Conservation (phyloP, 2,113 vertebrate species). For the Python bivittatus region DNA sequence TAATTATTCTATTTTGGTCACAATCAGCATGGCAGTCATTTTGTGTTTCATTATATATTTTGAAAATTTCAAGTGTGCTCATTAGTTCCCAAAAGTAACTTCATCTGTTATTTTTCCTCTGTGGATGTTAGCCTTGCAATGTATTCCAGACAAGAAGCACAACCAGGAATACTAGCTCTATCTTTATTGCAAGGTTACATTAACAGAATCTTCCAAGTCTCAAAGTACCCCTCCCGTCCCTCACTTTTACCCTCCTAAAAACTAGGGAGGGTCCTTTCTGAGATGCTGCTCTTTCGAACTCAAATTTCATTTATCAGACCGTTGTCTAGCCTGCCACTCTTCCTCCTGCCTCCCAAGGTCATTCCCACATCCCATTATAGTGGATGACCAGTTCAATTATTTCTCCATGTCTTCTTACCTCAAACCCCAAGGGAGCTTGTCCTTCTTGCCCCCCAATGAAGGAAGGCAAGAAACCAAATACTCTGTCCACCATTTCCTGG, state of each 20-base stretch:
- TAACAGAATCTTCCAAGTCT: neutral
- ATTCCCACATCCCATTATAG: neutral
- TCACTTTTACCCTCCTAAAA: neutral
- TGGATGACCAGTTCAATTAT: neutral
- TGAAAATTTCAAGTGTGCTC: neutral
- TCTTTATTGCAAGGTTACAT: neutral
- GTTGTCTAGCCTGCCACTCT: neutral
- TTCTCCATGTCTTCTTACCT: slow-evolving; percentile 72
- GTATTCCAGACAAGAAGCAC: neutral
- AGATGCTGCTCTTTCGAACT: neutral
- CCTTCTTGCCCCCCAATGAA: slow-evolving; percentile 83
- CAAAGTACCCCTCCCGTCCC: neutral
- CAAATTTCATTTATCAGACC: neutral
- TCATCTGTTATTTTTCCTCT: neutral
- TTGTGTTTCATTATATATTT: neutral
- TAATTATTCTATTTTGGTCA: neutral
- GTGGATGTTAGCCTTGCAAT: too few relatives aligned
- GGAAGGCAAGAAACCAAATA: slow-evolving; percentile 90
- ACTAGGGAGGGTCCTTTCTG: neutral
- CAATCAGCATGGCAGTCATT: neutral
- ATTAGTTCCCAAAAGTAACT: neutral
- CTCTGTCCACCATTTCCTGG: slow-evolving; percentile 89
- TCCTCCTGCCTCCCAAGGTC: too few relatives aligned
- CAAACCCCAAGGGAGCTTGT: slow-evolving; percentile 75
- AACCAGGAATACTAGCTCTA: neutral